These are phyloP conservation scores for Brachionus plicatilis DNA, from an alignment of 1,140 invertebrate genomes.

Conservation along the genomic window DNA sequence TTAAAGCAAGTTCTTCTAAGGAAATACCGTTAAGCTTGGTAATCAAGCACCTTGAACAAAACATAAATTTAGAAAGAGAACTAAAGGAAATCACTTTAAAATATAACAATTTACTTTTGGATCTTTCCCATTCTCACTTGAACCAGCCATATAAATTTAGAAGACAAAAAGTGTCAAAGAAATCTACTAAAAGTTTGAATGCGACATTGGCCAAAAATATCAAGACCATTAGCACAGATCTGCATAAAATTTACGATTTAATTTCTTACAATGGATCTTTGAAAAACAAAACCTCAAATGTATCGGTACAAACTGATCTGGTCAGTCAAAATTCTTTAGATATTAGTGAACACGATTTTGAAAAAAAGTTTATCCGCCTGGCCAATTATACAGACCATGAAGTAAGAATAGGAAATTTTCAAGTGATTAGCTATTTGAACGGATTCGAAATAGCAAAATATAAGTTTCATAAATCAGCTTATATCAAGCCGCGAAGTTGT, in stretches of 20 bases:
- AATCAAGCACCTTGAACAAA: not conserved
- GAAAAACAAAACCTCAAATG: not conserved
- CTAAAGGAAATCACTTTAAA: not conserved
- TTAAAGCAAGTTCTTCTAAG: not conserved
- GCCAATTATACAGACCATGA: not conserved
- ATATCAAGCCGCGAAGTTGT: not conserved
- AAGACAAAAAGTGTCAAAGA: not conserved
- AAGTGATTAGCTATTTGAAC: conserved; percentile 4
- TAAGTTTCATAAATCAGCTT: conserved; percentile 8
- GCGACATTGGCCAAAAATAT: not conserved
- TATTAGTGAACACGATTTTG: not conserved
- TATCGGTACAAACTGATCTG: not conserved
- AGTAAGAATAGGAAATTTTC: not conserved
- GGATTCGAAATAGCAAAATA: not conserved
- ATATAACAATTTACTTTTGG: not conserved
- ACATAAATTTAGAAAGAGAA: not conserved
- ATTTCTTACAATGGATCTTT: not conserved
- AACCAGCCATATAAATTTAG: not conserved
- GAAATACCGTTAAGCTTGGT: not conserved
- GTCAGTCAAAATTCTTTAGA: not conserved
- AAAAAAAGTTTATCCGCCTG: not conserved
- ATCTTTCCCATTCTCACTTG: not conserved
- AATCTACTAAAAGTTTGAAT: not conserved
- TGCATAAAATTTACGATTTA: not conserved
- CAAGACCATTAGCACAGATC: not conserved